These are phyloP conservation scores for Gymnoscelis rufifasciata DNA, from an alignment of 2,888 invertebrate species.

Conservation along the genomic window DNA sequence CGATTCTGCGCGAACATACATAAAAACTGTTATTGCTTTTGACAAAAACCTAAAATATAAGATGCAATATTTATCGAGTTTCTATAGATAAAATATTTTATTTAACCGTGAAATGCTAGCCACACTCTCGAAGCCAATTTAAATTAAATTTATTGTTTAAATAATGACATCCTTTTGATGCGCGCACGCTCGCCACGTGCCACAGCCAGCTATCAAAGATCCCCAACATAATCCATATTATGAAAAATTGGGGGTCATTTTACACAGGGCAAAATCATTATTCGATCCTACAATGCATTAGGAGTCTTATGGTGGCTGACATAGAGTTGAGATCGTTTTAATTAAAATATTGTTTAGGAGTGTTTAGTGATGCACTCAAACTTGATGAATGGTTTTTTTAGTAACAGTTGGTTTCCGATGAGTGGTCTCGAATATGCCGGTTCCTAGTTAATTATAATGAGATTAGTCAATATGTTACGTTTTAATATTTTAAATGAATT, in stretches of 20 bases:
- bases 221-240: constrained; percentile 22
- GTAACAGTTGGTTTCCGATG: constrained; percentile 37
- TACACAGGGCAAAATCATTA: constrained; percentile 6
- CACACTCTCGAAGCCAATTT: constrained; percentile 37
- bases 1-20: too few relatives aligned
- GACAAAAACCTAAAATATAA: too few relatives aligned
- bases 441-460: constrained; percentile 38
- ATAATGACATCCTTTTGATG: constrained; percentile 54
- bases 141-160: constrained; percentile 69
- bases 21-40: too few relatives aligned
- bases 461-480: constrained; percentile 40
- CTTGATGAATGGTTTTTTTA: constrained; percentile 44
- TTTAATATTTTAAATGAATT: constrained; percentile 33
- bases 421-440: constrained; percentile 32
- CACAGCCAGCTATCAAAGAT: constrained; percentile 26
- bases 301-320: constrained; percentile 4
- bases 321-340: constrained; percentile 5
- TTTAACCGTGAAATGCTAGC: constrained; percentile 12
- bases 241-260: constrained; percentile 29
- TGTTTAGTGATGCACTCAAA: constrained; percentile 22
- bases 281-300: background rate
- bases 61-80: background rate
- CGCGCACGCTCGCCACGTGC: constrained; percentile 50
- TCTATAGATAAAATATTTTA: too few relatives aligned
- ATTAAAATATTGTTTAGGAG: background rate